Percentiles rank a stretch among this genome's conserved stretches.
These are phyloP conservation scores for Bembecia ichneumoniformis DNA, from an alignment of 2,888 invertebrate species.

Conservation along the genomic window DNA sequence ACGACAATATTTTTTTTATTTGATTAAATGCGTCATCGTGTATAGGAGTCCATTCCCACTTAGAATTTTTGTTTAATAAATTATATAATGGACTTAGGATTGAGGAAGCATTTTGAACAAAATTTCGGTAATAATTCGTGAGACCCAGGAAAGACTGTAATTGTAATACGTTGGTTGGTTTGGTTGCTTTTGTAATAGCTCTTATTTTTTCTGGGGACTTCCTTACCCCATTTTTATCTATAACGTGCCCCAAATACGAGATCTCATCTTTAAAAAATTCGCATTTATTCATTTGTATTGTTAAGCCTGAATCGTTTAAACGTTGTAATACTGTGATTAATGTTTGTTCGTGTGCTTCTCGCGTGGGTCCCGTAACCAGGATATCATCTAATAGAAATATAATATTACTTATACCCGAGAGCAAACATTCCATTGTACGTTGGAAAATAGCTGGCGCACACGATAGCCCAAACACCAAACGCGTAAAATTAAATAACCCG, in stretches of 20 bases:
- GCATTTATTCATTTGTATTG: conserved; percentile 11
- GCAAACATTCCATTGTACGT: background rate
- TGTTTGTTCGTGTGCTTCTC: too few relatives aligned
- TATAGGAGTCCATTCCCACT: conserved; percentile 7
- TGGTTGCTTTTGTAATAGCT: too few relatives aligned
- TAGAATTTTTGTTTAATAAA: conserved; percentile 1
- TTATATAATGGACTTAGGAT: conserved; percentile 2
- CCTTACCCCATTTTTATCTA: conserved; percentile 6
- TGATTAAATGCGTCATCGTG: conserved; percentile 9
- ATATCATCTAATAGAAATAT: too few relatives aligned
- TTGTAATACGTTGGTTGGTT: conserved; percentile 1
- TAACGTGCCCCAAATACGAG: conserved; percentile 8
- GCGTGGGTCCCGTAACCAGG: too few relatives aligned
- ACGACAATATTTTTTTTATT: conserved; percentile 8
- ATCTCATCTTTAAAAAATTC: conserved; percentile 11
- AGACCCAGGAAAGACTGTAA: conserved; percentile 7
- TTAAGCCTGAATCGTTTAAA: too few relatives aligned
- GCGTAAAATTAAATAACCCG: conserved; percentile 2
- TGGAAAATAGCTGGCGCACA: conserved; percentile 3
- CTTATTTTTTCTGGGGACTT: conserved; percentile 6
- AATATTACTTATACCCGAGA: too few relatives aligned
- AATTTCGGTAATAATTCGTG: background rate
- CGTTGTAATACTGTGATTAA: too few relatives aligned
- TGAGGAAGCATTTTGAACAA: background rate
- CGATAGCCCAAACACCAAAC: conserved; percentile 1